Evolutionary conservation across 2,113 vertebrate genomes (phyloP).

Genomic region (Nyctereutes procyonoides): DNA sequence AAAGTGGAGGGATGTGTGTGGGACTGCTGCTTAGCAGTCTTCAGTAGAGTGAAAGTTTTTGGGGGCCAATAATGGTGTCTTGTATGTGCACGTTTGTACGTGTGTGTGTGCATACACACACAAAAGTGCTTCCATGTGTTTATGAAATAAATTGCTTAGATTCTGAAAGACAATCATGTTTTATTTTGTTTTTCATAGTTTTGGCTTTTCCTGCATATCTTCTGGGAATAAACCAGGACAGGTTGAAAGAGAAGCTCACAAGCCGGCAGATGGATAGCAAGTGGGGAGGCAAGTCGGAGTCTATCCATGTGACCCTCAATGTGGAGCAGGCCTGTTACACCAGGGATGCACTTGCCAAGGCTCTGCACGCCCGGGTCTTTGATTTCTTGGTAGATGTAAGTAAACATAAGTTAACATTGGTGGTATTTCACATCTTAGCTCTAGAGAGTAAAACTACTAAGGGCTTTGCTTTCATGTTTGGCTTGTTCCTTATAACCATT

Average conservation of each 20-base stretch:
- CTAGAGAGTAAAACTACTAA: not conserved
- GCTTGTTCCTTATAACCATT: not conserved
- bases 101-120: fast-evolving
- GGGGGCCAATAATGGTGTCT: not conserved
- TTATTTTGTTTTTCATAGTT: slow-evolving; percentile 86
- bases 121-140: not conserved
- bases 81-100: not conserved
- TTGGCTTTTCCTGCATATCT: slow-evolving; percentile 98
- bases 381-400: slow-evolving; percentile 97
- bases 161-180: not conserved
- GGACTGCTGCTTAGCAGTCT: not conserved
- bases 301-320: slow-evolving; percentile 96
- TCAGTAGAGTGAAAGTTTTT: not conserved
- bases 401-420: not conserved
- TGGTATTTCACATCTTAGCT: not conserved
- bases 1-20: not conserved
- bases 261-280: slow-evolving; percentile 99
- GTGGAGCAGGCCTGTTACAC: slow-evolving; percentile 99
- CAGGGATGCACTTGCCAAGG: slow-evolving; percentile 97
- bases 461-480: not conserved
- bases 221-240: slow-evolving; percentile 95
- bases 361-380: slow-evolving; percentile 95
- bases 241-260: slow-evolving; percentile 97
- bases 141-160: not conserved
- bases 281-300: slow-evolving; percentile 96